Conservation (phyloP, 2,113 vertebrate genomes). For the Oplegnathus fasciatus region DNA sequence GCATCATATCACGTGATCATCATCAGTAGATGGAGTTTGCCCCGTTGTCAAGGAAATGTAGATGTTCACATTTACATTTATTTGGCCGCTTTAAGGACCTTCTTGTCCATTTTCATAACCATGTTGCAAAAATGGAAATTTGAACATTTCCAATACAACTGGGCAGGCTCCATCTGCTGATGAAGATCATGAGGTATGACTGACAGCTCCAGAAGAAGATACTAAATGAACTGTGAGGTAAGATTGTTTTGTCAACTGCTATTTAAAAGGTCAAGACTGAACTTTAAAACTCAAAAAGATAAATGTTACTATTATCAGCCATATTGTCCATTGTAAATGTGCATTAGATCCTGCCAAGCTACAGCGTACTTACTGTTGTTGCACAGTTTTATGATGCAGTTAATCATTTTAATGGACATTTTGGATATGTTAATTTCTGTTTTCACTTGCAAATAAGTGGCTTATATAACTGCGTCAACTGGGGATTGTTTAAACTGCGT, state of each 20-base stretch:
- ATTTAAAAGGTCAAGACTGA: neutral
- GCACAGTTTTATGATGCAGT: neutral
- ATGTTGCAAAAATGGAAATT: neutral
- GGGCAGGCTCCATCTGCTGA: neutral
- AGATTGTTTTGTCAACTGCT: neutral
- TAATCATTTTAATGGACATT: constrained; percentile 6
- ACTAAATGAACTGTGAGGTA: neutral
- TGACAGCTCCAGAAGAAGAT: neutral
- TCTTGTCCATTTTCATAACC: neutral
- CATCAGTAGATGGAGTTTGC: neutral
- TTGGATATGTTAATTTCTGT: neutral
- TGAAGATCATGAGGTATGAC: neutral
- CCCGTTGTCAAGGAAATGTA: neutral
- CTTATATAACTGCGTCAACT: constrained; percentile 17
- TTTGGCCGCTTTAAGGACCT: neutral
- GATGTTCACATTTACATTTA: neutral
- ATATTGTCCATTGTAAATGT: neutral
- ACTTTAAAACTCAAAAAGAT: neutral
- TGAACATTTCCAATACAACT: neutral
- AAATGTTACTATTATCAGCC: neutral
- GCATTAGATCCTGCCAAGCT: neutral
- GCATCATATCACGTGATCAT: neutral
- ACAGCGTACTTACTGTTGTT: neutral
- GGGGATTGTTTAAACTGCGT: neutral
- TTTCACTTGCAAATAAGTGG: constrained; percentile 6